Conservation (phyloP, 30 jellyfish, hydroid and myxozoan genomes). For the Morbakka virulenta region DNA sequence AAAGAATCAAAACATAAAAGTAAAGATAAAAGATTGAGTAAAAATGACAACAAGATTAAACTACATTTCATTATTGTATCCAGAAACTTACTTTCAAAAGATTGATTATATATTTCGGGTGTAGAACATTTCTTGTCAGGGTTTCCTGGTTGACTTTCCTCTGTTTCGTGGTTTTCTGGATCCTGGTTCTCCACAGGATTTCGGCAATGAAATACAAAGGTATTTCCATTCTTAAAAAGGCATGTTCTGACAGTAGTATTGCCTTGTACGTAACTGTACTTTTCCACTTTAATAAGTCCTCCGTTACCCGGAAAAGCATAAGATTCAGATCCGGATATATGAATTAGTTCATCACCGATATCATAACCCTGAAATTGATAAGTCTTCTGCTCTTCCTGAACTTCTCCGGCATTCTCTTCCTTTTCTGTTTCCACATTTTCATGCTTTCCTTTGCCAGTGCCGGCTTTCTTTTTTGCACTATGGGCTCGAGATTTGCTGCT, state of each 20-base stretch:
- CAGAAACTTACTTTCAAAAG: background rate
- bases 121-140: background rate
- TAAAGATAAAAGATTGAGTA: too few relatives aligned
- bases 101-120: background rate
- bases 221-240: conserved; percentile 33
- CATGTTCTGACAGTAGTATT: conserved; percentile 33
- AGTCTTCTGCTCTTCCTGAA: conserved; percentile 27
- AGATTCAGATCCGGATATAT: conserved; percentile 39
- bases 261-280: conserved; percentile 31
- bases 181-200: conserved; percentile 24
- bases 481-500: conserved; percentile 51
- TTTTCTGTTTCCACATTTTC: background rate
- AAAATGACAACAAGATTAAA: too few relatives aligned
- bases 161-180: too few relatives aligned
- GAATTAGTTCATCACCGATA: conserved; percentile 80
- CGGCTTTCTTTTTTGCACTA: conserved; percentile 44
- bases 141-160: too few relatives aligned
- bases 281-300: conserved; percentile 49
- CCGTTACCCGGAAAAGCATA: conserved; percentile 64
- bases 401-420: conserved; percentile 13
- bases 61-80: too few relatives aligned
- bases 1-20: too few relatives aligned
- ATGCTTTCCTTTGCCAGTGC: conserved; percentile 17
- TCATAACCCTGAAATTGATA: conserved; percentile 77
- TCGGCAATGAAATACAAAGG: conserved; percentile 3